A percentile compares a stretch with the other conserved stretches of the same genome.
phyloP scores from a whole-genome alignment of 1,140 invertebrate species.

The Hyphantria cunea region DNA sequence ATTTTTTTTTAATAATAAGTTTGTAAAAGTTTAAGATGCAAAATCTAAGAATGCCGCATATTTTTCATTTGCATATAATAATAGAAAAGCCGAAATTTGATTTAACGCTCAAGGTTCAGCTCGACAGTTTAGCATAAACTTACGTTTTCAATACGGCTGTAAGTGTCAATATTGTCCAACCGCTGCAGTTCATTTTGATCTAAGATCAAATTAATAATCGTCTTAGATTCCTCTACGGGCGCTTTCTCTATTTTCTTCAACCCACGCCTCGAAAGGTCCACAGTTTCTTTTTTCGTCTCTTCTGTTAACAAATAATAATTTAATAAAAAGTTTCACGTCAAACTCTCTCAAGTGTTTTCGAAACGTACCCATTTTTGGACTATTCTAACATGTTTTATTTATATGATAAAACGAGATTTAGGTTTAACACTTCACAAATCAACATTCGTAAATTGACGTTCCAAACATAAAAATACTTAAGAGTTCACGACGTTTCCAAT shows the following conservation, averaged over 20 bases:
- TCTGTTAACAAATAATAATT: slow-evolving; percentile 47
- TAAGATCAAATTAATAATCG: slow-evolving; percentile 88
- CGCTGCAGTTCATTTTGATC: slow-evolving; percentile 94
- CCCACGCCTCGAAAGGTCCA: slow-evolving; percentile 87
- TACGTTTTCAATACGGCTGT: slow-evolving; percentile 91
- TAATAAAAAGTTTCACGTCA: not conserved
- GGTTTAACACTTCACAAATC: slow-evolving; percentile 57
- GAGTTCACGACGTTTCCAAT: no score
- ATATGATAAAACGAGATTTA: slow-evolving; percentile 41
- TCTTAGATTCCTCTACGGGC: slow-evolving; percentile 83
- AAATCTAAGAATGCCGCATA: no score
- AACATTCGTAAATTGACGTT: slow-evolving; percentile 67
- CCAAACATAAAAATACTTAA: slow-evolving; percentile 36
- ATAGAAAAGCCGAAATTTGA: no score
- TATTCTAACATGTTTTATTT: slow-evolving; percentile 60
- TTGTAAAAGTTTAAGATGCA: no score
- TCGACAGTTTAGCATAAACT: no score
- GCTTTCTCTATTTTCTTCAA: slow-evolving; percentile 89
- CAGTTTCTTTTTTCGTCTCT: slow-evolving; percentile 67
- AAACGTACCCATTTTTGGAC: slow-evolving; percentile 62
- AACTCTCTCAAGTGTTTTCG: not conserved
- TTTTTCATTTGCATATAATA: no score
- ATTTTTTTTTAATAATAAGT: no score
- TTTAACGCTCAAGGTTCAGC: no score
- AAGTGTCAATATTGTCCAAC: slow-evolving; percentile 93